Conservation (phyloP, 2,113 vertebrate species). For the Trogon melanurus region DNA sequence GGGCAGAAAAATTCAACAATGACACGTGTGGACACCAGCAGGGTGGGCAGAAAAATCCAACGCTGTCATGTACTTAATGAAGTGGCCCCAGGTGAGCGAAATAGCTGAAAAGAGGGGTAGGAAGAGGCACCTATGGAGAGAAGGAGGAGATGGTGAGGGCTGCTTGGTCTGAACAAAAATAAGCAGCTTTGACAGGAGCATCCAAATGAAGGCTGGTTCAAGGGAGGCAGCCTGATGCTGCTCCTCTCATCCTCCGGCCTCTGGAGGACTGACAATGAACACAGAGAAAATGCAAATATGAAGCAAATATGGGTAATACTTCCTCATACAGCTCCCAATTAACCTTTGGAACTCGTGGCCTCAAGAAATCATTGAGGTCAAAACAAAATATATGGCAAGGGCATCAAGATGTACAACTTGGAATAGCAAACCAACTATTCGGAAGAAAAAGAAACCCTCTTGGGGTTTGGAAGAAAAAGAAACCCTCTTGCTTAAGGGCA, state of each 20-base stretch:
- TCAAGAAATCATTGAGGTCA: constrained; percentile 22
- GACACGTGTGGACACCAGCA: no score
- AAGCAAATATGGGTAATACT: background rate
- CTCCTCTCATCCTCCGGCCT: background rate
- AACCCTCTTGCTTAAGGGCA: background rate
- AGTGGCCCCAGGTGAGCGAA: background rate
- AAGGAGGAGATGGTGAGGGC: background rate
- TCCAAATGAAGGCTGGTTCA: background rate
- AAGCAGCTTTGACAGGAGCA: background rate
- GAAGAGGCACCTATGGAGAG: background rate
- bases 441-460: background rate
- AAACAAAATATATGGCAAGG: background rate
- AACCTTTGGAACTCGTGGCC: constrained; percentile 2
- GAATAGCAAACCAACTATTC: background rate
- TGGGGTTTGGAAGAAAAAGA: background rate
- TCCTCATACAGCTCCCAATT: constrained; percentile 20
- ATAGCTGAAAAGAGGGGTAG: background rate
- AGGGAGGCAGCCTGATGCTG: background rate
- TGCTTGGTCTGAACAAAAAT: background rate
- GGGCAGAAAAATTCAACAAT: background rate
- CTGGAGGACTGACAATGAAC: background rate
- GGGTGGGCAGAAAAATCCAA: background rate
- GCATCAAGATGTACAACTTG: background rate
- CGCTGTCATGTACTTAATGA: background rate
- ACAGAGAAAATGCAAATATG: constrained; percentile 8